Conservation (phyloP, 2,797 vertebrate genomes). For the Ctenosaura bakeri region DNA sequence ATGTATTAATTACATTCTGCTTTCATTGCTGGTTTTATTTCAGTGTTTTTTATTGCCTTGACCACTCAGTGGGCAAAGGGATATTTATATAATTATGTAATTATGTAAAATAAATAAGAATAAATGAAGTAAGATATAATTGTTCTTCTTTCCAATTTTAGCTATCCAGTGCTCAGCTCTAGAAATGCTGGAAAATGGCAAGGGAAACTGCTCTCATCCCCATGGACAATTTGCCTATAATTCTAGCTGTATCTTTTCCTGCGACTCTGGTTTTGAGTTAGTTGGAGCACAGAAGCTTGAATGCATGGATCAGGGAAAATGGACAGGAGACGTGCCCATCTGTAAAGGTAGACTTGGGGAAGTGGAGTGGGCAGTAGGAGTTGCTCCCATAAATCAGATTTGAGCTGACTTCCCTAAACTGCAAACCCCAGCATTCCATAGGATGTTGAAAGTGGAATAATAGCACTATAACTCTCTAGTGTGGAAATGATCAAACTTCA, state of each 20-base stretch:
- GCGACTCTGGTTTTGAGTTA: constrained; percentile 79
- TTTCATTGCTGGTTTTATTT: background rate
- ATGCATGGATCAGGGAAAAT: constrained; percentile 78
- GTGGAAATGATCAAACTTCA: too few relatives aligned
- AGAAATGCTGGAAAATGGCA: constrained; percentile 57
- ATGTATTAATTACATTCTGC: background rate
- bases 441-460: too few relatives aligned
- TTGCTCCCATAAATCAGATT: background rate
- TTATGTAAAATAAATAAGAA: background rate
- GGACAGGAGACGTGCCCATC: constrained; percentile 71
- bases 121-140: background rate
- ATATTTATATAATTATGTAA: background rate
- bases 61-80: background rate
- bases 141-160: constrained; percentile 11
- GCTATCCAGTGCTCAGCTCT: constrained; percentile 74
- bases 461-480: too few relatives aligned
- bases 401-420: too few relatives aligned
- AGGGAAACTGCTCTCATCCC: constrained; percentile 76
- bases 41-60: background rate
- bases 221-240: constrained; percentile 73
- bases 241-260: constrained; percentile 80
- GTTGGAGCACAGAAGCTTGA: constrained; percentile 62
- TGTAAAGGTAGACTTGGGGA: constrained; percentile 76
- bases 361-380: background rate
- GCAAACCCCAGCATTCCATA: too few relatives aligned